Conservation (phyloP, 2,113 vertebrate genomes). For the Microcebus ravelobensis region DNA sequence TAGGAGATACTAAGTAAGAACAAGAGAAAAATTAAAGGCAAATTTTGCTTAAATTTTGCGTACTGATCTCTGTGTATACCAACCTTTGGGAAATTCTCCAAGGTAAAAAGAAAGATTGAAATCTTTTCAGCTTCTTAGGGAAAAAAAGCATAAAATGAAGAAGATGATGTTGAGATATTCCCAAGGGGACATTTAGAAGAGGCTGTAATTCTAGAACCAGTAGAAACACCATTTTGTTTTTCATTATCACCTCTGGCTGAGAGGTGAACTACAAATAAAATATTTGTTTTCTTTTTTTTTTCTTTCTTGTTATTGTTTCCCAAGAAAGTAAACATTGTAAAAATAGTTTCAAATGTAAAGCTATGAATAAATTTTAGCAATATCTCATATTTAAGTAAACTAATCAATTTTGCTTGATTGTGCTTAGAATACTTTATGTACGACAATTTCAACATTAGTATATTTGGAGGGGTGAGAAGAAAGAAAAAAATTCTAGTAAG, state of each 20-base stretch:
- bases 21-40: background rate
- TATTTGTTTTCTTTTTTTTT: background rate
- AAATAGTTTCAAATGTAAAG: constrained; percentile 66
- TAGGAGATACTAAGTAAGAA: background rate
- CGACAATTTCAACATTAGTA: constrained; percentile 76
- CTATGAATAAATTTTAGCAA: constrained; percentile 54
- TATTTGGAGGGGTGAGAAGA: constrained; percentile 63
- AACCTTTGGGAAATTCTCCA: background rate
- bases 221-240: background rate
- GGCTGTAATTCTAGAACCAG: background rate
- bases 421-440: constrained; percentile 58
- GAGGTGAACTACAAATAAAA: background rate
- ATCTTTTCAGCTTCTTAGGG: background rate
- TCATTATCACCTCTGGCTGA: background rate
- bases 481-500: constrained; percentile 68
- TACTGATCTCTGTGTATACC: background rate
- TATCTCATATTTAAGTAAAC: constrained; percentile 70
- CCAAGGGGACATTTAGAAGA: constrained; percentile 49
- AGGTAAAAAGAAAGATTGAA: background rate
- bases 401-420: constrained; percentile 71
- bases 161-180: background rate
- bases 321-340: background rate
- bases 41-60: background rate
- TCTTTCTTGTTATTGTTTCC: background rate
- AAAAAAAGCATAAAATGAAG: background rate